Conservation (phyloP, 2,888 invertebrate species). For the Hydraecia micacea region DNA sequence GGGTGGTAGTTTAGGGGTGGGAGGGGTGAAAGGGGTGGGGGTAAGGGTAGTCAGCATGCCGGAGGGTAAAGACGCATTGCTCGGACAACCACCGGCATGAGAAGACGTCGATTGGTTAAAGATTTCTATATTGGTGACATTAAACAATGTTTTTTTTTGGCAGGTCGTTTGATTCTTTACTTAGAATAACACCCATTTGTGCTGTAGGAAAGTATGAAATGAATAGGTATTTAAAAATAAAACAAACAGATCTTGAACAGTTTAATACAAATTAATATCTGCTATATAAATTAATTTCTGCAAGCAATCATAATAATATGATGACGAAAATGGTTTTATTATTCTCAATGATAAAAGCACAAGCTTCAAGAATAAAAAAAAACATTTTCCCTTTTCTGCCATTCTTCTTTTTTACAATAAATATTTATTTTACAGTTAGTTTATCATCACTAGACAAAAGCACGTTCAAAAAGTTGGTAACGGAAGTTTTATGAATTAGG, state of each 20-base stretch:
- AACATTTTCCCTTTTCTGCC: no score
- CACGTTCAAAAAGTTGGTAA: not conserved
- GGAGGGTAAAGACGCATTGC: constrained; percentile 81
- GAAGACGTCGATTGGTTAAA: constrained; percentile 64
- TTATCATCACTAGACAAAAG: not conserved
- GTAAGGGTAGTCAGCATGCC: constrained; percentile 71
- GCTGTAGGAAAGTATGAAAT: not conserved
- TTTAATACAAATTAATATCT: not conserved
- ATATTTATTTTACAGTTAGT: not conserved
- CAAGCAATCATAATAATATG: not conserved
- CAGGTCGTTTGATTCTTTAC: not conserved
- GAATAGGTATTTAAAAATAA: not conserved
- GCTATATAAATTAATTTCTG: not conserved
- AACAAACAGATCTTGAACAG: not conserved
- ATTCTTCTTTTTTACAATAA: not conserved
- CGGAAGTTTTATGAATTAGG: not conserved
- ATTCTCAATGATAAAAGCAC: no score
- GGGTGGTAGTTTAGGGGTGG: constrained; percentile 66
- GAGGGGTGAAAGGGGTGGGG: constrained; percentile 68
- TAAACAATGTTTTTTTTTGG: not conserved
- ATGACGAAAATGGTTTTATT: no score
- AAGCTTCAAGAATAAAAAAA: not conserved
- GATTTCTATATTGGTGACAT: not conserved
- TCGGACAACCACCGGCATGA: constrained; percentile 63
- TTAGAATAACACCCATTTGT: not conserved